Base-by-base conservation (phyloP, 2,113 vertebrate species). In the Sturnira hondurensis region DNA sequence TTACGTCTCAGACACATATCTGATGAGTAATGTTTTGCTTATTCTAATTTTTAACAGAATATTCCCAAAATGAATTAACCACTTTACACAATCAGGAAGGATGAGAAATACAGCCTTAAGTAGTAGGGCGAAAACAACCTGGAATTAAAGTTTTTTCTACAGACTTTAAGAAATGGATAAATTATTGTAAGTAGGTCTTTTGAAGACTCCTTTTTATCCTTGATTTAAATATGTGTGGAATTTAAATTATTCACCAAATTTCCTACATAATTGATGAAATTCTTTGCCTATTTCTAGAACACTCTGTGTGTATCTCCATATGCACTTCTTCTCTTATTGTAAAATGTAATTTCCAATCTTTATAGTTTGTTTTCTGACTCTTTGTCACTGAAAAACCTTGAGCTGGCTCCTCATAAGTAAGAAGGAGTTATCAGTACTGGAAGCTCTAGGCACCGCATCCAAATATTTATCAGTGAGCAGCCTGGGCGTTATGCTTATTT, bases 131-230 rank as follows among this genome's bases (percentile, higher is more conserved):
- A 78, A 89, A 93, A 54, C n/a, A 61, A 86, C 10, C 19, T 67
- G 38, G 41, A 97, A 76, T 89, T 91, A 86, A 94, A 76, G 33
- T 54, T 95, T 91, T 91, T 91, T 41, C n/a, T 91, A 14, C 15
- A 71, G 31, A 33, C 65, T 77, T 63, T 81, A 65, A 24, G 16
- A 70, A 61, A 93, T 93, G 17, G 24, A 33, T 74, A 54, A 77
- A 36, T 71, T 73, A 71, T 80, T 19, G 56, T 97, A 84, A 58
- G 3, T 43, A 36, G 5, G 13, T 83, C 36, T 90, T 50, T 50
- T 77, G 76, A 89, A 73, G 13, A 71, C 38, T 50, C 7, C 19
- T 38, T 91, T 82, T 80, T 68, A 24, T 31, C n/a, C 5, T 65
- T 67, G 54, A 36, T 80, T 91, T 87, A 83, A 67, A 5, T 11